phyloP scores from a whole-genome alignment of 1,140 invertebrate genomes.

The Amphibalanus amphitrite region DNA sequence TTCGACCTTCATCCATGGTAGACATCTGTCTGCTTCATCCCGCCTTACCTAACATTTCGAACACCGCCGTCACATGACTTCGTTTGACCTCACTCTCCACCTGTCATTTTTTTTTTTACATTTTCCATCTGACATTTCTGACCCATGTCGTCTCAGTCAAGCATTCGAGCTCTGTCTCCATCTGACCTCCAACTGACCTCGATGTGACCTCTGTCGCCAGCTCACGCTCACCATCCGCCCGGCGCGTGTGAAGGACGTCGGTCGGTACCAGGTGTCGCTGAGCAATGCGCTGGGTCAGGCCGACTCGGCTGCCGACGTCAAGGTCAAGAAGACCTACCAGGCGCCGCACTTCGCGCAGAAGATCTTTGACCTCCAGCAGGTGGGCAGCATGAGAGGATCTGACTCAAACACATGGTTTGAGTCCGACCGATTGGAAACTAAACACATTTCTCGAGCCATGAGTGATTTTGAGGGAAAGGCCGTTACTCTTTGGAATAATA shows the following conservation, averaged over 20 bases:
- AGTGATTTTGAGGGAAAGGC: too few relatives aligned
- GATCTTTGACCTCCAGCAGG: constrained; percentile 68
- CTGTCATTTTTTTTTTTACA: too few relatives aligned
- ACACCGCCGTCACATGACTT: too few relatives aligned
- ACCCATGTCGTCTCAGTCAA: neutral
- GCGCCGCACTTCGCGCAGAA: constrained; percentile 61
- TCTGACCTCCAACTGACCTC: constrained; percentile 9
- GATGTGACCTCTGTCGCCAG: neutral
- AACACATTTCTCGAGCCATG: too few relatives aligned
- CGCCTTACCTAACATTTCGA: too few relatives aligned
- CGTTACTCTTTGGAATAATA: too few relatives aligned
- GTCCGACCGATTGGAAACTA: too few relatives aligned
- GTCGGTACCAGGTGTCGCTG: constrained; percentile 52
- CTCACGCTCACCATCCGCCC: constrained; percentile 51
- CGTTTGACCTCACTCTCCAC: too few relatives aligned
- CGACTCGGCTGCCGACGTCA: constrained; percentile 42
- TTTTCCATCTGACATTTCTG: constrained; percentile 8
- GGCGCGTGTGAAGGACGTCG: constrained; percentile 48
- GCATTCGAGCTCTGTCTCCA: constrained; percentile 2
- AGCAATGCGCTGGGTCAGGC: constrained; percentile 57
- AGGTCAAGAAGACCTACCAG: constrained; percentile 58
- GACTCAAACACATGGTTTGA: too few relatives aligned
- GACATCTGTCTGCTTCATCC: too few relatives aligned
- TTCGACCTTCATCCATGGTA: too few relatives aligned
- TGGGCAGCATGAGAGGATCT: too few relatives aligned